These are phyloP conservation scores for Arvicanthis niloticus DNA, from an alignment of 2,113 vertebrate species.

Conservation along the genomic window DNA sequence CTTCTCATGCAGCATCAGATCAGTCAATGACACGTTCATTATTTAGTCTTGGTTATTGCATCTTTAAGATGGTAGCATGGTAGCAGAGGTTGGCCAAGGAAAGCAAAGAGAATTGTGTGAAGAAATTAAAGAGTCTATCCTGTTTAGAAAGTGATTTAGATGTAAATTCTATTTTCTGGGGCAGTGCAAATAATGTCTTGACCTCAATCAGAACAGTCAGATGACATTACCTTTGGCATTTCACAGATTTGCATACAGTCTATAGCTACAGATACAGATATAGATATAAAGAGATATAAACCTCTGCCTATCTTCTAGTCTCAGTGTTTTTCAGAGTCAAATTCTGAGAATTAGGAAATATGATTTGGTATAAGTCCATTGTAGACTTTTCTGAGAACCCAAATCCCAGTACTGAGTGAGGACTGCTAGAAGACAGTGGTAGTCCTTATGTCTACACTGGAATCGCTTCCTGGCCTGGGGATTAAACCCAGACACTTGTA, in stretches of 20 bases:
- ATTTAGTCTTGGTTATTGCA: constrained; percentile 50
- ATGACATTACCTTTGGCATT: neutral
- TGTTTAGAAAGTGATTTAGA: constrained; percentile 39
- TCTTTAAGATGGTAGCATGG: neutral
- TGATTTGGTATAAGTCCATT: neutral
- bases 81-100: neutral
- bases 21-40: constrained; percentile 43
- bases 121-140: neutral
- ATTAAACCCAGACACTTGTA: neutral
- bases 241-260: neutral
- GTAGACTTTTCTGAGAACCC: neutral
- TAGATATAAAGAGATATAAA: neutral
- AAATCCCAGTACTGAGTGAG: neutral
- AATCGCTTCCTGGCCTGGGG: neutral
- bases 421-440: neutral
- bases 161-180: neutral
- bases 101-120: neutral
- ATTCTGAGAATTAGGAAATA: constrained; percentile 20
- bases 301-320: neutral
- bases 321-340: neutral
- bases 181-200: neutral
- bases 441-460: neutral
- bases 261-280: neutral
- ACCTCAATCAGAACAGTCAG: constrained; percentile 1
- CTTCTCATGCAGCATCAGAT: constrained; percentile 70